These are phyloP conservation scores for Plodia interpunctella DNA, from an alignment of 1,140 invertebrate genomes.

Conservation along the genomic window DNA sequence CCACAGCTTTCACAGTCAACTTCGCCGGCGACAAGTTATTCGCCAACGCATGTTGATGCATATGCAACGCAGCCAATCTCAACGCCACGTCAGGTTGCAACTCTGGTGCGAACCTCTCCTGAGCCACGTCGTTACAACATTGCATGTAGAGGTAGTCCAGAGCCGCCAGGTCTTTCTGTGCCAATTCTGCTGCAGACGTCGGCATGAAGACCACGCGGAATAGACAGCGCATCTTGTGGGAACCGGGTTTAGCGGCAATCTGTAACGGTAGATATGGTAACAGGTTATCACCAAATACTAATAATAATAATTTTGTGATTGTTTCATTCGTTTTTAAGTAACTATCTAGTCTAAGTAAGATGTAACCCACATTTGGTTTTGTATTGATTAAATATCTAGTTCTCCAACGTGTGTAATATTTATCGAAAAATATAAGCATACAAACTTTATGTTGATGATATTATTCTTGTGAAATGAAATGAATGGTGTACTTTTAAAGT, in stretches of 20 bases:
- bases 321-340: too few relatives aligned
- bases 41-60: slow-evolving; percentile 91
- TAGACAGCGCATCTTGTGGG: slow-evolving; percentile 91
- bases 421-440: too few relatives aligned
- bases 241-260: slow-evolving; percentile 92
- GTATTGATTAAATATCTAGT: too few relatives aligned
- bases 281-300: neutral
- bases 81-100: slow-evolving; percentile 92
- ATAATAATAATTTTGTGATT: neutral
- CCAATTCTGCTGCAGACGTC: slow-evolving; percentile 87
- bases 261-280: slow-evolving; percentile 58
- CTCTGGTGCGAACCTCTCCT: slow-evolving; percentile 93
- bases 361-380: too few relatives aligned
- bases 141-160: slow-evolving; percentile 94
- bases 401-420: too few relatives aligned
- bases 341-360: neutral
- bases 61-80: slow-evolving; percentile 90
- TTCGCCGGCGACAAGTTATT: slow-evolving; percentile 87
- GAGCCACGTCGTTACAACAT: slow-evolving; percentile 95
- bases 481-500: too few relatives aligned
- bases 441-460: too few relatives aligned
- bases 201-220: slow-evolving; percentile 94
- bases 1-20: slow-evolving; percentile 89
- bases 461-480: too few relatives aligned
- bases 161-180: slow-evolving; percentile 88